A percentile compares a stretch with the other conserved stretches of the same genome.
These are phyloP conservation scores for Teleogryllus occipitalis DNA, from an alignment of 1,140 invertebrate species.

Conservation along the genomic window DNA sequence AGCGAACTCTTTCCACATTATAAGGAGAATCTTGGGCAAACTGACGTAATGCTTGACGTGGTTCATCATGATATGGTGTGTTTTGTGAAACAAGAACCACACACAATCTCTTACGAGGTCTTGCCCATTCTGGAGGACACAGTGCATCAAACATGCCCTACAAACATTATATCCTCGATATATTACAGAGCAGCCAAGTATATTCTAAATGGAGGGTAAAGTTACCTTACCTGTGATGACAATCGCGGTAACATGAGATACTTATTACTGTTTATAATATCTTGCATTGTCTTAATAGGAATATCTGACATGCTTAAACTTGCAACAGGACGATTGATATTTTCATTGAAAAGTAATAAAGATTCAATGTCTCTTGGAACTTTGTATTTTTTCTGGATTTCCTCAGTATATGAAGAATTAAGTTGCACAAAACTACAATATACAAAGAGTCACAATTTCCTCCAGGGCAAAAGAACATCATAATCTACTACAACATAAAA, in stretches of 20 bases:
- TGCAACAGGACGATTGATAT: conserved; percentile 67
- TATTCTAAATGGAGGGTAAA: not conserved
- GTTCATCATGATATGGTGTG: conserved; percentile 47
- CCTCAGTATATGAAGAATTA: conserved; percentile 45
- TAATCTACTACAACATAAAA: not conserved
- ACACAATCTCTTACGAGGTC: conserved; percentile 75
- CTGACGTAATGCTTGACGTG: conserved; percentile 51
- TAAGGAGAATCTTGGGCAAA: conserved; percentile 57
- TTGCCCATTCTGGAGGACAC: conserved; percentile 78
- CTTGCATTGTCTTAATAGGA: conserved; percentile 73
- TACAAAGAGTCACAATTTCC: not conserved
- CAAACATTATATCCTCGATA: conserved; percentile 17
- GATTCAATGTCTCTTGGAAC: conserved; percentile 72
- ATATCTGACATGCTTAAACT: conserved; percentile 81
- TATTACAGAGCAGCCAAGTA: not conserved
- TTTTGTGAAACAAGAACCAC: conserved; percentile 76
- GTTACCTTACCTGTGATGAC: conserved; percentile 68
- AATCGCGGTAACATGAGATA: conserved; percentile 80
- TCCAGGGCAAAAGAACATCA: not conserved
- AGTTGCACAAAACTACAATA: conserved; percentile 55
- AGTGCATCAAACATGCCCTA: conserved; percentile 69
- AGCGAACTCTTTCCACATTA: conserved; percentile 61
- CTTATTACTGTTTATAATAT: conserved; percentile 82
- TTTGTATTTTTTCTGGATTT: conserved; percentile 58
- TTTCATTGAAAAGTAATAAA: conserved; percentile 86